Conservation (phyloP, 1,140 invertebrate genomes). For the Pogonognathellus flavescens region DNA sequence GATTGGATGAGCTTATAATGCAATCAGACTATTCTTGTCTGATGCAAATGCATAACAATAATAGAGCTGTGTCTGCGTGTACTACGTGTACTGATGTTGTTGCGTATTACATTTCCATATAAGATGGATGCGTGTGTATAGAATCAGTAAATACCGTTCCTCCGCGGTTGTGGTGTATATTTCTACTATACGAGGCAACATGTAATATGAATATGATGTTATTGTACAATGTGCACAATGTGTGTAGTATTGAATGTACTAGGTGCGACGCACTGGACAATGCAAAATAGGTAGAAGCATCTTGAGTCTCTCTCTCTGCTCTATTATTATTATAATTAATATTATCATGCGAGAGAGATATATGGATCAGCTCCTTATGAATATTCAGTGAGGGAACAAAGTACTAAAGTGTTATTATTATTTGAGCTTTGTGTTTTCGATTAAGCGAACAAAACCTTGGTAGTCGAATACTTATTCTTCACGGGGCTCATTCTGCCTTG, state of each 20-base stretch:
- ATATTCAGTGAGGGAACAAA: conserved; percentile 32
- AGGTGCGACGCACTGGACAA: neutral
- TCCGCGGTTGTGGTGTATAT: neutral
- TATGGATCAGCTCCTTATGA: conserved; percentile 51
- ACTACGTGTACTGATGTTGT: neutral
- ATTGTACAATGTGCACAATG: neutral
- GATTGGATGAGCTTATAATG: conserved; percentile 15
- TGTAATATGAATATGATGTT: too few relatives aligned
- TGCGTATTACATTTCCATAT: neutral
- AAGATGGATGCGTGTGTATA: neutral
- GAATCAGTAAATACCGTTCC: neutral
- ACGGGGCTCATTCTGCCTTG: neutral
- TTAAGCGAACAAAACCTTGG: conserved; percentile 24
- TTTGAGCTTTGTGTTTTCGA: conserved; percentile 46
- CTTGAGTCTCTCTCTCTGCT: conserved; percentile 24
- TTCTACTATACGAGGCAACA: too few relatives aligned
- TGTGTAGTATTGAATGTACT: neutral
- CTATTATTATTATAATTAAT: conserved; percentile 38
- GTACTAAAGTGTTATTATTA: conserved; percentile 42
- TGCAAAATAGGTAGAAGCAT: conserved; percentile 17
- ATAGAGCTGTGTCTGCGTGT: neutral
- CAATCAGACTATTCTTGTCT: conserved; percentile 31
- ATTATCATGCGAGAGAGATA: conserved; percentile 42
- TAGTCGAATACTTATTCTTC: conserved; percentile 9
- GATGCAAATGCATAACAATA: conserved; percentile 39